Percentiles rank a stretch among this genome's conserved stretches.
These are phyloP conservation scores for Astur gentilis DNA, from an alignment of 2,113 vertebrate species.

Conservation along the genomic window DNA sequence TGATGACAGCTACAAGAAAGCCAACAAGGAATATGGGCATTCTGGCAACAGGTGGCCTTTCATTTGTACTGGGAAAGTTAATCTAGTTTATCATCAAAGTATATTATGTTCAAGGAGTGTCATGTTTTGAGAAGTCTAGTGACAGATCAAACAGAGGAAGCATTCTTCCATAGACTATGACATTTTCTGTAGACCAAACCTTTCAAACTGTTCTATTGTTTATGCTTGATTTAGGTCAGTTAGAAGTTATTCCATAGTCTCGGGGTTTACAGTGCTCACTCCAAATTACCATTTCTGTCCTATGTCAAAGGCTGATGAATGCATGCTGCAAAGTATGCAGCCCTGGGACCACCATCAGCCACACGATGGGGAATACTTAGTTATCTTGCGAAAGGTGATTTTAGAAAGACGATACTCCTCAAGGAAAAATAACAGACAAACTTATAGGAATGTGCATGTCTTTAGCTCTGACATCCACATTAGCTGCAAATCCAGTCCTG, in stretches of 20 bases:
- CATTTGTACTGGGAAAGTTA: conserved; percentile 82
- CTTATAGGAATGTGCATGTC: neutral
- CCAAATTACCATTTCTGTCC: conserved; percentile 36
- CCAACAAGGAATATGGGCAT: conserved; percentile 81
- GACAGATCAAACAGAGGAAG: conserved; percentile 78
- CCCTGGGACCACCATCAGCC: neutral
- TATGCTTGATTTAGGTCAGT: conserved; percentile 67
- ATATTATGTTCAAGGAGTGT: conserved; percentile 80
- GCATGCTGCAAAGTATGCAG: neutral
- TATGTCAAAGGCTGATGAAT: conserved; percentile 25
- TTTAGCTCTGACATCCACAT: conserved; percentile 6
- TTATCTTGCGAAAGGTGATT: neutral
- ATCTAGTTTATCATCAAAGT: conserved; percentile 86
- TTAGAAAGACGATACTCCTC: conserved; percentile 6
- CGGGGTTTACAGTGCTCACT: conserved; percentile 28
- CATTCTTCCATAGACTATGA: conserved; percentile 72
- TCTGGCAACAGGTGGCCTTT: conserved; percentile 87
- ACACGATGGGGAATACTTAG: neutral
- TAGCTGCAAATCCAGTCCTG: conserved; percentile 1
- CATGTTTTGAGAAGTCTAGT: conserved; percentile 77
- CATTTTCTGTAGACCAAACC: conserved; percentile 66
- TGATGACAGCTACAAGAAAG: conserved; percentile 87
- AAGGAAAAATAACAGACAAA: conserved; percentile 12
- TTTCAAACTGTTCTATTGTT: conserved; percentile 72
- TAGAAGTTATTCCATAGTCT: conserved; percentile 61